Evolutionary conservation across 2,113 vertebrate species (phyloP), one percentile per base, ranked within the genome.

Genomic region (Anas platyrhynchos): DNA sequence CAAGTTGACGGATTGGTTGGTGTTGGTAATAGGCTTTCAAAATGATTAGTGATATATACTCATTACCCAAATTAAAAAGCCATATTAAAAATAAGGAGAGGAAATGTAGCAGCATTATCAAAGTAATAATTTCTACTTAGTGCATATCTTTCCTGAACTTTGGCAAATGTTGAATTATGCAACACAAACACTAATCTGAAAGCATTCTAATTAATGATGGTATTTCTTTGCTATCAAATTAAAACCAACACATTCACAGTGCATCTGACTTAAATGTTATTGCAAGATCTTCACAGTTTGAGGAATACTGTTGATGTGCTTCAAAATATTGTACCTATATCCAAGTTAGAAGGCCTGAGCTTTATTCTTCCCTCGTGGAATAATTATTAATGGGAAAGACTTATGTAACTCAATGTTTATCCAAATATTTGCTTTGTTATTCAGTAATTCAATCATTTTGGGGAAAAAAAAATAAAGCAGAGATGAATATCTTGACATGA

Each of bases 31-130:
- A 93, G 86, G 83, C 88, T 97, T 97, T 96, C 96, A 96, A 92
- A 93, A 96, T 96, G 93, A 96, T 96, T 96, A 91, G 93, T 97
- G 96, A 96, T 95, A 96, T 95, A 96, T 96, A 94, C 81, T 96
- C 91, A 97, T 97, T 97, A 96, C 62, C 88, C 94, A 96, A 96
- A 97, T 97, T 97, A 97, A 96, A 96, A 94, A 96, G 88, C 86
- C 83, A 67, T 96, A 95, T 94, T 92, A 96, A 96, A 96, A 97
- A 91, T 96, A 97, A 95, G 91, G 89, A 92, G 88, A 84, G 67
- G 92, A 96, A 96, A 95, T 89, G 91, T 91, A 95, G 93, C 88
- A 91, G 94, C 81, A 87, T 91, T 97, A 97, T 96, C 94, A 87
- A 95, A 96, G 96, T 85, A 96, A 97, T 96, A 94, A 97, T 96